Conservation (phyloP, 1,140 invertebrate species). For the Phortica variegata region DNA sequence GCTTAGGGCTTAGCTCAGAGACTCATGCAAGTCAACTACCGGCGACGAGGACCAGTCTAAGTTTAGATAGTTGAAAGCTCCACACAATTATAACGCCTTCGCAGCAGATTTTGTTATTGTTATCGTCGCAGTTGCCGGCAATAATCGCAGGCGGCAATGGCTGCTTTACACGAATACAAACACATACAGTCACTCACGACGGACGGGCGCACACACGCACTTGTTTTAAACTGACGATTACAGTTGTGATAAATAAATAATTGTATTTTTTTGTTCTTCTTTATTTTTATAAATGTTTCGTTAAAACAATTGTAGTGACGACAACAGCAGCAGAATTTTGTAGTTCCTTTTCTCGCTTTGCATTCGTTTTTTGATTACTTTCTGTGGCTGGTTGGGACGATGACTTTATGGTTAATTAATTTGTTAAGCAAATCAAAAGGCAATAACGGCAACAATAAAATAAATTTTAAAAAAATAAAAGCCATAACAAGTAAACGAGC, state of each 20-base stretch:
- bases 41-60: too few relatives aligned
- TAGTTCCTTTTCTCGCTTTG: not conserved
- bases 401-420: not conserved
- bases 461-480: not conserved
- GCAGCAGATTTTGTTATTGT: too few relatives aligned
- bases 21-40: too few relatives aligned
- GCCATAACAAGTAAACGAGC: too few relatives aligned
- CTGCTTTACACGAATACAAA: constrained; percentile 12
- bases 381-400: not conserved
- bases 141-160: constrained; percentile 23
- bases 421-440: too few relatives aligned
- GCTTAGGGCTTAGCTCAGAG: too few relatives aligned
- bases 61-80: too few relatives aligned
- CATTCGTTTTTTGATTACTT: not conserved
- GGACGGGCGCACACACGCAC: not conserved
- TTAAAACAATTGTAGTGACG: not conserved
- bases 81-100: too few relatives aligned
- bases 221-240: too few relatives aligned
- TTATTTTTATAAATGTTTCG: not conserved
- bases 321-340: constrained; percentile 15
- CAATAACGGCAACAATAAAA: too few relatives aligned
- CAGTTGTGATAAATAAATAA: too few relatives aligned
- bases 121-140: not conserved
- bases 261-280: too few relatives aligned
- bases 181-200: constrained; percentile 1